Evolutionary conservation across 2,797 vertebrate species (phyloP), one percentile per base, ranked within the genome.

Genomic region (Lates japonicus): DNA sequence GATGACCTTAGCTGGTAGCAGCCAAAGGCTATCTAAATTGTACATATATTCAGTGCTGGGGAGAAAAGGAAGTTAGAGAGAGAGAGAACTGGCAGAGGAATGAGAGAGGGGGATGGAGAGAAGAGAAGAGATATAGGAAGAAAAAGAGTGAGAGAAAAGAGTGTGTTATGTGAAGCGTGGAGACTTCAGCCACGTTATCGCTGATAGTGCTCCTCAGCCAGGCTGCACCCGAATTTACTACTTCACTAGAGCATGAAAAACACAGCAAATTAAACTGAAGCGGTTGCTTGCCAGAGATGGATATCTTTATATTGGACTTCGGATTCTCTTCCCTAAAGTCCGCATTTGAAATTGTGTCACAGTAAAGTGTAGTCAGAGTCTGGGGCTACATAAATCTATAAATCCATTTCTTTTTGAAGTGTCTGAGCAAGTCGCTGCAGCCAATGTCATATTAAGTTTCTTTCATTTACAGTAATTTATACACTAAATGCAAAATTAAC

Each of bases 241-340:
- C 96, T 96, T 96, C 97, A 98, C 92, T 97, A 96, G 97, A 98
- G 97, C 97, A 96, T 97, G 97, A 97, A 97, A 97, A 97, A 96
- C 96, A 96, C 95, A 96, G 95, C 95, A 97, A 97, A 97, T 98
- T 97, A 97, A 96, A 97, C 94, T 96, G 95, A 95, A 96, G 96
- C 95, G 94, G 92, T 94, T 96, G 95, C 96, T 97, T 95, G 94
- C 96, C 95, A 90, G 92, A 97, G 97, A 99, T 98, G 95, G 92
- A 90, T 98, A 97, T 98, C 97, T 96, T 96, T 96, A 96, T 97
- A 97, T 96, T 97, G 96, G 97, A 96, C 96, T 97, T 92, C 42
- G 92, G 93, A 94, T 95, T 95, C 93, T 90, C 87, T 90, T 93
- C 82, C 91, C 92, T 90, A 73, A 93, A 85, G 92, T 94, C 90